Conservation (phyloP, 2,888 invertebrate genomes). For the Acanthosoma haemorrhoidale region DNA sequence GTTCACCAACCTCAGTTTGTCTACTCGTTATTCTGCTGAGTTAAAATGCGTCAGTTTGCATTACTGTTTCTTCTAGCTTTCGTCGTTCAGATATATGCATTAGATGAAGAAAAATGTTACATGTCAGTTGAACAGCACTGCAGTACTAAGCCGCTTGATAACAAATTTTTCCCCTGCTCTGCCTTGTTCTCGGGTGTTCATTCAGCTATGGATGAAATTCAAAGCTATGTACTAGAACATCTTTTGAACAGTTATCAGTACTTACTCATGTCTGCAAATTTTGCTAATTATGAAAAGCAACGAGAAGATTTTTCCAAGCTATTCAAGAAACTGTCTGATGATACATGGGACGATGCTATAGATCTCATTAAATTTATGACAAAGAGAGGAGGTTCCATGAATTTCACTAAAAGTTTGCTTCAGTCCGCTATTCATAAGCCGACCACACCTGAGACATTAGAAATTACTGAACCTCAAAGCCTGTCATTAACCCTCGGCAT, state of each 20-base stretch:
- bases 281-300: slow-evolving; percentile 69
- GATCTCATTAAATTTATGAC: slow-evolving; percentile 72
- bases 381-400: slow-evolving; percentile 61
- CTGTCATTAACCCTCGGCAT: slow-evolving; percentile 69
- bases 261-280: slow-evolving; percentile 67
- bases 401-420: slow-evolving; percentile 47
- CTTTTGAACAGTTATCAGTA: slow-evolving; percentile 70
- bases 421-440: too few relatives aligned
- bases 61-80: not conserved
- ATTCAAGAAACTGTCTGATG: slow-evolving; percentile 67
- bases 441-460: not conserved
- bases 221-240: slow-evolving; percentile 58
- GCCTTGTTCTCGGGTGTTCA: slow-evolving; percentile 60
- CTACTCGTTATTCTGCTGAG: too few relatives aligned
- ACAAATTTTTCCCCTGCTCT: slow-evolving; percentile 52
- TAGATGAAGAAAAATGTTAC: not conserved
- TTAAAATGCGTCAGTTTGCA: not conserved
- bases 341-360: slow-evolving; percentile 66
- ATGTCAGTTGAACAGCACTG: not conserved
- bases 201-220: slow-evolving; percentile 50
- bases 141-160: not conserved
- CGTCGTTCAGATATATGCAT: not conserved
- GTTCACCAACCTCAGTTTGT: too few relatives aligned
- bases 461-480: slow-evolving; percentile 47
- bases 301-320: slow-evolving; percentile 69